phyloP scores from a whole-genome alignment of 2,888 invertebrate genomes.

The Lepeophtheirus nordmannii region DNA sequence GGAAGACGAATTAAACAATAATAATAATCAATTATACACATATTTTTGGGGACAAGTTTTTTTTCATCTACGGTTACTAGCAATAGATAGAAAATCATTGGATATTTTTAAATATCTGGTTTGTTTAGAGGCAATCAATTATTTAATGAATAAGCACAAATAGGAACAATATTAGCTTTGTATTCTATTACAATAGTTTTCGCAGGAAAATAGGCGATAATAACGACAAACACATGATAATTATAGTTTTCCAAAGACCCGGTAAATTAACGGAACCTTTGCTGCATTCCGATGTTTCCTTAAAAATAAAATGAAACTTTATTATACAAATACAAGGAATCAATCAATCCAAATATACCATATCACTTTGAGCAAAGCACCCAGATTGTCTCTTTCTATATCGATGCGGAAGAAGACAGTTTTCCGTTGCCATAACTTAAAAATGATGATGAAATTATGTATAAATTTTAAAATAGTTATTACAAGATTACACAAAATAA shows the following conservation, averaged over 20 bases:
- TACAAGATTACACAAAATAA: not conserved
- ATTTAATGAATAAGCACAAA: too few relatives aligned
- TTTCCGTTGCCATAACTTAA: not conserved
- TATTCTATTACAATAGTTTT: not conserved
- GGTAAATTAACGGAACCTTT: not conserved
- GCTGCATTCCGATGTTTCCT: constrained; percentile 15
- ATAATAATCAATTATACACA: too few relatives aligned
- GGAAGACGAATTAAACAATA: too few relatives aligned
- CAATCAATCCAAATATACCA: not conserved
- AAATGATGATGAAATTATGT: not conserved
- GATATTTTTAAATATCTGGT: too few relatives aligned
- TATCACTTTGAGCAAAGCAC: constrained; percentile 11
- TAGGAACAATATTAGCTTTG: too few relatives aligned
- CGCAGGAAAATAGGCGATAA: not conserved
- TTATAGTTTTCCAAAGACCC: not conserved
- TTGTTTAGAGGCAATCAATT: too few relatives aligned
- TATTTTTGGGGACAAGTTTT: too few relatives aligned
- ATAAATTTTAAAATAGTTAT: not conserved
- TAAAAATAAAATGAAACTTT: not conserved
- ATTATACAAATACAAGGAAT: not conserved
- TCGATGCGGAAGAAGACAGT: constrained; percentile 13
- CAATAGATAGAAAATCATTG: too few relatives aligned
- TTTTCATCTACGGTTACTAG: too few relatives aligned
- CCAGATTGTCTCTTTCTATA: constrained; percentile 1
- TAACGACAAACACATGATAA: not conserved